Conservation (phyloP, 2,888 invertebrate genomes). For the Agriotes lineatus region DNA sequence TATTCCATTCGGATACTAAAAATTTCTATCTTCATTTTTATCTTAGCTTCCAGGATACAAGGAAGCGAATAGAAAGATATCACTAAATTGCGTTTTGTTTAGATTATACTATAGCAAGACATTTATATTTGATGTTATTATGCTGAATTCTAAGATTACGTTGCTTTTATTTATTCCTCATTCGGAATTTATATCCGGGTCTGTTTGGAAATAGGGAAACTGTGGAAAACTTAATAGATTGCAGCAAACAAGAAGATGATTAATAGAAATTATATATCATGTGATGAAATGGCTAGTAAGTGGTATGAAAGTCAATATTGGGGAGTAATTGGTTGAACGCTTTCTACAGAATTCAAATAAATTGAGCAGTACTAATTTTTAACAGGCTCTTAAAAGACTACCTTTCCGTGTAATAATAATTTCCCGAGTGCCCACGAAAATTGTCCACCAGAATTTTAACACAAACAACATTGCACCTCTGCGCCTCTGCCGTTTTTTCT, state of each 20-base stretch:
- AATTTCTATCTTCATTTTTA: constrained; percentile 42
- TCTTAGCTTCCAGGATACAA: constrained; percentile 35
- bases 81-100: constrained; percentile 44
- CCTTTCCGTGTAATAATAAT: too few relatives aligned
- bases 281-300: constrained; percentile 10
- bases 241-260: constrained; percentile 17
- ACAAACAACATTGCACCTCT: too few relatives aligned
- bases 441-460: too few relatives aligned
- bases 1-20: constrained; percentile 40
- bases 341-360: constrained; percentile 20
- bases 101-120: constrained; percentile 35
- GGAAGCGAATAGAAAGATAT: constrained; percentile 40
- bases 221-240: constrained; percentile 15
- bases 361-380: too few relatives aligned
- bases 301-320: constrained; percentile 15
- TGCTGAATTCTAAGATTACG: constrained; percentile 38
- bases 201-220: not conserved
- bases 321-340: constrained; percentile 13
- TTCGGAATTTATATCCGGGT: not conserved
- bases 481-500: too few relatives aligned
- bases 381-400: too few relatives aligned
- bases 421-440: too few relatives aligned
- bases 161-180: constrained; percentile 27
- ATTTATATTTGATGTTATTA: constrained; percentile 42
- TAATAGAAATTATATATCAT: constrained; percentile 15